Evolutionary conservation across 2,797 vertebrate genomes (phyloP), one percentile per base, ranked within the genome.

Genomic region (Chloroceryle inda): DNA sequence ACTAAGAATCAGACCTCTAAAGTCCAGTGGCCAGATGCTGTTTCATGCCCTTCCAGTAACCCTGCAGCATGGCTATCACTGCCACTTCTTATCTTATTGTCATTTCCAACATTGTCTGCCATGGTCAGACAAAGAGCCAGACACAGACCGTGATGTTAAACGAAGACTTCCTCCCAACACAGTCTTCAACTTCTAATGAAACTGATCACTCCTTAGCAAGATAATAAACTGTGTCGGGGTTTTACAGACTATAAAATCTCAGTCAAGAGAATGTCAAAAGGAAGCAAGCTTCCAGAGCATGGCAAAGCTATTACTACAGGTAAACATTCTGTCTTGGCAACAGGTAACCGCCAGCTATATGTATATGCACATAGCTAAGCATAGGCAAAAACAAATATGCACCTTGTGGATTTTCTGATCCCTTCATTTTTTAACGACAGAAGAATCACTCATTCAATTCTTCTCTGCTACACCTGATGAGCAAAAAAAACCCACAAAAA

Each of bases 1-100:
- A 59, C 23, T 26, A 63, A 55, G 83, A 88, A 85, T 80, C 85
- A 93, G 89, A 55, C 24, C 75, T 71, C 90, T 27, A 0, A 42
- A 92, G 82, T 80, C 76, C 93, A 68, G 68, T 35, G 64, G 84
- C 84, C 94, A 95, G 91, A 88, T 14, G 29, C 86, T 82, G 92
- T 40, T 97, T 61, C 64, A 20, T 96, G 95, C 85, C 96, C 95
- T 96, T 22, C 40, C 94, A 96, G 93, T 96, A 95, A 97, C 92
- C 95, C 95, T 80, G 84, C 87, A 94, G 96, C 92, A 11, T 9
- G 58, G 92, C 71, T 95, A 96, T 97, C 82, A 20, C 95, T 96
- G 94, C 88, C 96, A 91, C 95, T 93, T 89, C 94, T 94, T 95
- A 97, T 96, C 94, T 95, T 77, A 94, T 95, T 72, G 5, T 58